Percentiles rank a stretch among this genome's conserved stretches.
These are phyloP conservation scores for Drosophila pallidifrons DNA, from an alignment of 1,140 invertebrate genomes.

Conservation along the genomic window DNA sequence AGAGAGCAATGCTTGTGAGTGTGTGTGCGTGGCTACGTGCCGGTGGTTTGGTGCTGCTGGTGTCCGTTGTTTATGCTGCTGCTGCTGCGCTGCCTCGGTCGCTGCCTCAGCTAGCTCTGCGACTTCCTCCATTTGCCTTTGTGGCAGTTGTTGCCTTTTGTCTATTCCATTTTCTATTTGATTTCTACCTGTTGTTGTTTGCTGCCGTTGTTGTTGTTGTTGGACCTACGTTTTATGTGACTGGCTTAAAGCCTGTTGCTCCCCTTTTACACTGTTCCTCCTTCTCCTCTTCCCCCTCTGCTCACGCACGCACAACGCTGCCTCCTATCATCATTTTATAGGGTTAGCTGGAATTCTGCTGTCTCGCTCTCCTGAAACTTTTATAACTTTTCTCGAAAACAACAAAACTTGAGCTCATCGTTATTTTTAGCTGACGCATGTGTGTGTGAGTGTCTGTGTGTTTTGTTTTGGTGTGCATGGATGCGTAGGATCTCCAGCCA, in stretches of 20 bases:
- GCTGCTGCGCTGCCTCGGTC: constrained; percentile 39
- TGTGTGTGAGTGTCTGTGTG: constrained; percentile 11
- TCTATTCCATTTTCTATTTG: constrained; percentile 84
- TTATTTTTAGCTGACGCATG: constrained; percentile 67
- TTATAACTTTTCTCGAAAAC: constrained; percentile 78
- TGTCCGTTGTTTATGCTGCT: constrained; percentile 59
- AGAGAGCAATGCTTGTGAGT: constrained; percentile 47
- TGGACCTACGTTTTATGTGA: constrained; percentile 57
- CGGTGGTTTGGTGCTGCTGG: constrained; percentile 58
- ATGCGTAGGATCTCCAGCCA: constrained; percentile 62
- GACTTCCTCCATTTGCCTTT: constrained; percentile 63
- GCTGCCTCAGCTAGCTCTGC: constrained; percentile 36
- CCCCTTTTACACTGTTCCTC: constrained; percentile 61
- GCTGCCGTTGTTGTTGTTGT: constrained; percentile 33
- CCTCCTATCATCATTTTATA: constrained; percentile 32
- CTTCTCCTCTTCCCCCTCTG: constrained; percentile 16
- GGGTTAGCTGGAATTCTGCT: constrained; percentile 63
- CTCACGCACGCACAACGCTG: constrained; percentile 35
- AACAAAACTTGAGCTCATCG: constrained; percentile 70
- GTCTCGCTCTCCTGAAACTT: constrained; percentile 58
- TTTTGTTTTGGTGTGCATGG: background rate
- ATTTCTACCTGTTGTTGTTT: constrained; percentile 79
- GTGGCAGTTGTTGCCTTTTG: constrained; percentile 64
- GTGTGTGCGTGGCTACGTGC: constrained; percentile 67
- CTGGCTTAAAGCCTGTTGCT: constrained; percentile 73